Conservation (phyloP, 2,797 vertebrate species). For the Gymnopithys bicolor region DNA sequence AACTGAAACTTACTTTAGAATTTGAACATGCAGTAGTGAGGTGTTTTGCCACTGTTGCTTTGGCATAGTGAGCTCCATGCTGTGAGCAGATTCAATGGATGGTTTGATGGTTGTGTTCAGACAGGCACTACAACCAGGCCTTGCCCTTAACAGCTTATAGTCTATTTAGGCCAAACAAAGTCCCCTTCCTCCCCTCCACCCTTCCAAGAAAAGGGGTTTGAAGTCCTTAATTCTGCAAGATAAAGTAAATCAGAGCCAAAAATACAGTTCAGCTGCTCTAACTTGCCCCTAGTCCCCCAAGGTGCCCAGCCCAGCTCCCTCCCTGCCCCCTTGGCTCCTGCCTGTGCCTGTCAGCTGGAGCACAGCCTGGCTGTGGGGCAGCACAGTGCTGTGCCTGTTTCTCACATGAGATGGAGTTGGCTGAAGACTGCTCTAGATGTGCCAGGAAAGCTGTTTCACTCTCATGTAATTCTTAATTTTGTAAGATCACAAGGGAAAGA, state of each 20-base stretch:
- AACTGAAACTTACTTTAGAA: conserved; percentile 45
- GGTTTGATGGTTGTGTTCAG: not conserved
- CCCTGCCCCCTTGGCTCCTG: not conserved
- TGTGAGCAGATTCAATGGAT: not conserved
- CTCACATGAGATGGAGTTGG: not conserved
- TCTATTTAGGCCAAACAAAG: not conserved
- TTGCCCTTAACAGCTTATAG: not conserved
- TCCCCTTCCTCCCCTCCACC: not conserved
- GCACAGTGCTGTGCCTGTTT: not conserved
- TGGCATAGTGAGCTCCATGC: not conserved
- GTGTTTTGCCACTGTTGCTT: not conserved
- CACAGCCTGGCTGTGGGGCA: not conserved
- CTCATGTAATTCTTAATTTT: not conserved
- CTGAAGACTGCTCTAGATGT: not conserved
- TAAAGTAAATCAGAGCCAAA: not conserved
- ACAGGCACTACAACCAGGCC: not conserved
- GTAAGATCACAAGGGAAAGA: not conserved
- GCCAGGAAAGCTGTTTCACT: conserved; percentile 30
- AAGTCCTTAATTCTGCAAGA: not conserved
- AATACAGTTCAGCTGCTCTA: not conserved
- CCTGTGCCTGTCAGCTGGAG: not conserved
- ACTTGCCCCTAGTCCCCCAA: not conserved
- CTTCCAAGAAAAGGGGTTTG: not conserved
- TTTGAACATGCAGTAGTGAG: not conserved
- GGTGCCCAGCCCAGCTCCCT: accelerated